phyloP scores from a whole-genome alignment of 1,140 invertebrate species.

The Forficula auricularia region DNA sequence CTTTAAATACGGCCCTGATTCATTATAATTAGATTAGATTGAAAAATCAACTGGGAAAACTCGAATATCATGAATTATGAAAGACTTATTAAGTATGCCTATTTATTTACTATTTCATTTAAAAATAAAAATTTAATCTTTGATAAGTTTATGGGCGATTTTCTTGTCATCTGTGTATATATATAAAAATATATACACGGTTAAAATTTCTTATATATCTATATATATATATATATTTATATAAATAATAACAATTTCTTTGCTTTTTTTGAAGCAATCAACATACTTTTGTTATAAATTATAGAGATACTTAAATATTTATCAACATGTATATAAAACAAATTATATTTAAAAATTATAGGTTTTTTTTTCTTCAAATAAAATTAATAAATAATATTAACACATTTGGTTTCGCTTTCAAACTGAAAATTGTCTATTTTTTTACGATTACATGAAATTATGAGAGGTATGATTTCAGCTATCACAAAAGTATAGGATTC shows the following conservation, averaged over 20 bases:
- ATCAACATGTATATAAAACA: constrained; percentile 1
- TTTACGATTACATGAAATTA: not conserved
- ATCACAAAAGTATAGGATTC: not conserved
- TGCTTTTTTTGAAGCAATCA: constrained; percentile 12
- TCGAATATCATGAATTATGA: too few species aligned
- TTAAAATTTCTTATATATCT: constrained; percentile 12
- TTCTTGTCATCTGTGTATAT: too few species aligned
- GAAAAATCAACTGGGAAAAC: too few species aligned
- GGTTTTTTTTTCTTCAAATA: not conserved
- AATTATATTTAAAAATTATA: constrained; percentile 7
- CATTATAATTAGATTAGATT: too few species aligned
- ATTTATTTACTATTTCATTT: too few species aligned
- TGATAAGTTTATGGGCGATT: too few species aligned
- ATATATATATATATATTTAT: constrained; percentile 10
- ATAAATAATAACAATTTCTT: constrained; percentile 15
- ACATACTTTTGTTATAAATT: not conserved
- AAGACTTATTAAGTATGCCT: too few species aligned
- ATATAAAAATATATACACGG: constrained; percentile 12
- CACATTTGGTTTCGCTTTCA: not conserved
- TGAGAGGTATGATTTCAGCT: constrained; percentile 1
- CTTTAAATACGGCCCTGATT: too few species aligned
- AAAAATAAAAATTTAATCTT: too few species aligned
- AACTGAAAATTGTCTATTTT: constrained; percentile 2
- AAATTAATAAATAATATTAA: constrained; percentile 1
- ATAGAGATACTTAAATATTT: constrained; percentile 6